Percentiles rank a stretch among this genome's conserved stretches.
phyloP scores from a whole-genome alignment of 2,113 vertebrate species.

The Ceyx margarethae region DNA sequence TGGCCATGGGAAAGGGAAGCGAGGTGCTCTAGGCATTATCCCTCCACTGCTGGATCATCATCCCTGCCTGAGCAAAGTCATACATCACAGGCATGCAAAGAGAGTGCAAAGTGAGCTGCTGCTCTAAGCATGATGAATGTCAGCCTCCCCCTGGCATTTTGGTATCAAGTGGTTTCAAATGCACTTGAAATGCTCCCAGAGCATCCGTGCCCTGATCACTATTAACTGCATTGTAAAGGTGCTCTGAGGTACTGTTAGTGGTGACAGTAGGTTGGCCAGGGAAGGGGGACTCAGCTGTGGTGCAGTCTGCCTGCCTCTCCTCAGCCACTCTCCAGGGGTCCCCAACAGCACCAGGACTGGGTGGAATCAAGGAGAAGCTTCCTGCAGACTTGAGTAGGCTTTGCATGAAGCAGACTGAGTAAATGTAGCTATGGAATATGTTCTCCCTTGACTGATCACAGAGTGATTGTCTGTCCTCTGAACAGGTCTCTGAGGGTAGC shows the following conservation, averaged over 20 bases:
- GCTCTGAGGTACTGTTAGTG: neutral
- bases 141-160: rapidly evolving
- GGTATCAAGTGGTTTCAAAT: neutral
- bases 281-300: neutral
- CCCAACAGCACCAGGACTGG: neutral
- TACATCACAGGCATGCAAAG: neutral
- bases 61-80: neutral
- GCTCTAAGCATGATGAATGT: neutral
- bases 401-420: rapidly evolving
- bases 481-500: neutral
- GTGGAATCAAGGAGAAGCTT: neutral
- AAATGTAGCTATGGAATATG: neutral
- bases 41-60: neutral
- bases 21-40: neutral
- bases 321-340: neutral
- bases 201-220: neutral
- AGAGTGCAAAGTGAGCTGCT: neutral
- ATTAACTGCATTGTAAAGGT: neutral
- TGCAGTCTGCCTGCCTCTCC: neutral
- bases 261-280: neutral
- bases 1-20: neutral
- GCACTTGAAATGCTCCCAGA: neutral
- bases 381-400: neutral
- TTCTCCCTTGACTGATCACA: neutral
- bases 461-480: neutral